Evolutionary conservation across 2,113 vertebrate genomes (phyloP), one percentile per base, ranked within the genome.

Genomic region (Chroicocephalus ridibundus): DNA sequence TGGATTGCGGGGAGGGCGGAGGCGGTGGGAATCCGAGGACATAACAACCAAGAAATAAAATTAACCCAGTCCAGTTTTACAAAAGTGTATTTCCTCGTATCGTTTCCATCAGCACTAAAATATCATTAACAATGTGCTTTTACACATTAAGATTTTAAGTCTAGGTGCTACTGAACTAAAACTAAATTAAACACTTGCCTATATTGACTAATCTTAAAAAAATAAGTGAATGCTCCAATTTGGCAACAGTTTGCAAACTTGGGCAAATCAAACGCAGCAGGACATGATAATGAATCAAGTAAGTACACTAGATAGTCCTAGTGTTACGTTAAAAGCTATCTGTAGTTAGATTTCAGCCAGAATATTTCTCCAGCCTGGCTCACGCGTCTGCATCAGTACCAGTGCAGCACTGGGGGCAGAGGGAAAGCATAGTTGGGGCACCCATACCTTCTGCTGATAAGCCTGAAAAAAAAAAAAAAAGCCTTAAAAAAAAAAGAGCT

Each of bases 391-490:
- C 32, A 55, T 12, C 42, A 31, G 49, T 6, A 51, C 11, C 55
- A 54, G 26, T 1, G 46, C 52, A 55, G 70, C 0, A 0, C 75
- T 22, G 5, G 15, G 34, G 31, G 13, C 47, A 80, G n/a, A 60
- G 55, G 22, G 29, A 32, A 58, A 62, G 6, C 34, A 19, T 0
- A 11, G 12, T 0, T 58, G 51, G 47, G 49, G 34, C 5, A 2
- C 12, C 13, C 1, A 0, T 8, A 22, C 6, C 60, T 84, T 46
- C 29, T 84, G 51, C 47, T 42, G n/a, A 1, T 18, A 80, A 40
- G 22, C 38, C 55, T 31, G 10, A 9, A 62, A 40, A 38, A 68
- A 38, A 72, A 27, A 25, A 29, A 24, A 36, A 26, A 6, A 55
- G n/a, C 58, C 25, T 52, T 29, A 11, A 51, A 47, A 40, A 72